Conservation (phyloP, 2,888 invertebrate genomes). For the Heterodera filipjevi region DNA sequence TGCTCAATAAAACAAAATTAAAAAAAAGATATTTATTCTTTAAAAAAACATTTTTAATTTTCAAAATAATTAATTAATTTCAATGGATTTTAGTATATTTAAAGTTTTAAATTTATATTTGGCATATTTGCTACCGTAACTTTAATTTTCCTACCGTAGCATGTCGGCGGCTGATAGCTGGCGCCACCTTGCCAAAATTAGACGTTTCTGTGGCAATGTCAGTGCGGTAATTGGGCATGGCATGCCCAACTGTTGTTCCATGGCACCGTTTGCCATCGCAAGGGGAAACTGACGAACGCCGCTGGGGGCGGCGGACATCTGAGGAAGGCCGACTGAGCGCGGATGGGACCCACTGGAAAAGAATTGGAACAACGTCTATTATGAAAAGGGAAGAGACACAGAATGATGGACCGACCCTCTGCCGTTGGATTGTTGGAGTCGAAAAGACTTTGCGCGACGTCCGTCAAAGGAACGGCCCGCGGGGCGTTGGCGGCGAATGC, state of each 20-base stretch:
- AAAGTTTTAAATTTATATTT: no score
- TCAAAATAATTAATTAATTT: no score
- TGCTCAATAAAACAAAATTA: background rate
- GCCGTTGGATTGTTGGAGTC: background rate
- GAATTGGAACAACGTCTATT: background rate
- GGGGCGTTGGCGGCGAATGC: conserved; percentile 10
- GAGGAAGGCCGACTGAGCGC: background rate
- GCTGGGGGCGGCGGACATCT: background rate
- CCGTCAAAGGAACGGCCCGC: background rate
- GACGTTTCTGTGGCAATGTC: conserved; percentile 8
- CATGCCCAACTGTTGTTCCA: background rate
- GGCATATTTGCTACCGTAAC: no score
- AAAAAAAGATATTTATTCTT: no score
- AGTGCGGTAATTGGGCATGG: conserved; percentile 8
- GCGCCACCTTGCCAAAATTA: conserved; percentile 6
- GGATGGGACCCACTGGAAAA: background rate
- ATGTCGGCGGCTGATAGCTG: background rate
- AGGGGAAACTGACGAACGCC: background rate
- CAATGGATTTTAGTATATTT: no score
- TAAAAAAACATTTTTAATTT: background rate
- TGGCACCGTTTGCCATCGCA: background rate
- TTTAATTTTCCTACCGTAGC: background rate
- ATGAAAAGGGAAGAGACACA: no score
- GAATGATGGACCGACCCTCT: background rate
- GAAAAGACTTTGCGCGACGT: conserved; percentile 13